Base-by-base conservation (phyloP, 2,888 invertebrate genomes). In the Micoletzkya japonica region DNA sequence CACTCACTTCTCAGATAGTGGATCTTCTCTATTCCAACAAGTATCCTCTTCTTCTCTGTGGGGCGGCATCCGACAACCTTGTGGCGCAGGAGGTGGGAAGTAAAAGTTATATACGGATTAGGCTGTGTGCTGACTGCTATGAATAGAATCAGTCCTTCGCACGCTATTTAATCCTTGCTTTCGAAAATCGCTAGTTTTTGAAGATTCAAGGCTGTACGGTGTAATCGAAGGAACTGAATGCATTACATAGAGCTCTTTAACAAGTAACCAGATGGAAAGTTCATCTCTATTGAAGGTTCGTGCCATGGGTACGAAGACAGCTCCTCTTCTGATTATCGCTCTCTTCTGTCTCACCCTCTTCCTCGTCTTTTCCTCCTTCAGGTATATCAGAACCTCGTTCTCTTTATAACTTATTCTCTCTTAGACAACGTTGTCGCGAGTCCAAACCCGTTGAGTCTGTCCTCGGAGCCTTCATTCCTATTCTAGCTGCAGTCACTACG, bases 371-470 rank as follows among this genome's bases (percentile, higher is more conserved):
- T 80, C 77, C 58, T 80, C 80, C 24, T 72, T 80, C 72, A 73
- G 80, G 73, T 78, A n/a, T n/a, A n/a, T n/a, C n/a, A n/a, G n/a
- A n/a, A n/a, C n/a, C n/a, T n/a, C n/a, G n/a, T n/a, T n/a, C n/a
- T n/a, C n/a, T 28, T 17, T 34, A 26, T 7, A 26, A 50, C 24
- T 26, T 30, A 28, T n/a, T 50, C 20, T 2, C 6, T 54, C 54
- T 1, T 28, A 66, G 64, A 54, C 64, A 50, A 30, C 34, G 64
- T 20, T 44, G 73, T 26, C 44, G 61, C 1, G 80, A 80, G 58
- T 75, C 76, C 17, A 80, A 80, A 32, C 78, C 78, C 2, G 56
- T 76, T 44, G 80, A 80, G 58, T 77, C 78, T 2, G 71, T 77
- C 17, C 74, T 80, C 2, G 80, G 80, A 56, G 80, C 76, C 0